Evolutionary conservation across 2,113 vertebrate species (phyloP).

Genomic region (Bostrychus sinensis): DNA sequence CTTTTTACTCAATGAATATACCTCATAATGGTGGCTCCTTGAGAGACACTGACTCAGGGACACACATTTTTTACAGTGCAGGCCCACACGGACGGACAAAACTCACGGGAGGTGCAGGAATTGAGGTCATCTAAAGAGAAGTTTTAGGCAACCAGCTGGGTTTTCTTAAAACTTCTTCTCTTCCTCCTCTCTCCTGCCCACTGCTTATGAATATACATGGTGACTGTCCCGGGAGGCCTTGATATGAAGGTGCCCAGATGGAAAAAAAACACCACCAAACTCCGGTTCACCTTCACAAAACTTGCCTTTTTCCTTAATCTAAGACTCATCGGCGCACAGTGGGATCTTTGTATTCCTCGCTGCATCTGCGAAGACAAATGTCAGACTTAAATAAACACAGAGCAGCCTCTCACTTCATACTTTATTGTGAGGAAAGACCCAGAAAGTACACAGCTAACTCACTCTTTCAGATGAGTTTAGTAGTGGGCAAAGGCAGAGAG

Average conservation of each 20-base stretch:
- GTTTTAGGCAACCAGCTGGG: conserved; percentile 76
- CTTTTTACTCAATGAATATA: background rate
- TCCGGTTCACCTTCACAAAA: conserved; percentile 76
- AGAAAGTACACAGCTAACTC: background rate
- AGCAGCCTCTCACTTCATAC: conserved; percentile 1
- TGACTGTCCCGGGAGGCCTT: conserved; percentile 62
- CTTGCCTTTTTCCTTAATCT: conserved; percentile 54
- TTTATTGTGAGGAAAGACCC: background rate
- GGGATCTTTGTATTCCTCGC: conserved; percentile 47
- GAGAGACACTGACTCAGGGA: conserved; percentile 23
- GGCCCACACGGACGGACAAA: conserved; percentile 40
- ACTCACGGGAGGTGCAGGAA: conserved; percentile 56
- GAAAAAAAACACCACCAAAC: conserved; percentile 65
- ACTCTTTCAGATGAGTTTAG: background rate
- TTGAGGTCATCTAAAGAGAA: conserved; percentile 76
- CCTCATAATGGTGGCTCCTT: background rate
- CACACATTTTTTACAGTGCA: conserved; percentile 4
- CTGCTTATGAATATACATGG: conserved; percentile 81
- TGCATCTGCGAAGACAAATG: conserved; percentile 20
- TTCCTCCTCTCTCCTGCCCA: conserved; percentile 42
- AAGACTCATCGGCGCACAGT: conserved; percentile 31
- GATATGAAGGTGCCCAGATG: conserved; percentile 76
- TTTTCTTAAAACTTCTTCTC: conserved; percentile 70
- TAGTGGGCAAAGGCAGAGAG: background rate
- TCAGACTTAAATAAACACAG: conserved; percentile 11